Conservation (phyloP, 2,888 invertebrate genomes). For the Pycnomerus fuliginosus region DNA sequence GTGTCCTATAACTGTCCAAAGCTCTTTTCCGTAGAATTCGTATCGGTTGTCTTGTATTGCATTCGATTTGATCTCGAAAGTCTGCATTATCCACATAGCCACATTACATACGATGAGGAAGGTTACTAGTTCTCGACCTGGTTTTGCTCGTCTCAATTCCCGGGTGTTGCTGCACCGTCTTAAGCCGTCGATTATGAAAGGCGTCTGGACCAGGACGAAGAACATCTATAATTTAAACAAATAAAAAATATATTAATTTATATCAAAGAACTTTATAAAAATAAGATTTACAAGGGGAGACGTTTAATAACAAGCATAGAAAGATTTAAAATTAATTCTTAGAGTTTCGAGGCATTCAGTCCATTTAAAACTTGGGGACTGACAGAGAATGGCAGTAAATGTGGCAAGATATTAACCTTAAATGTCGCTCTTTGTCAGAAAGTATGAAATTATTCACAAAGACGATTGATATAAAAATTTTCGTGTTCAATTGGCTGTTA, state of each 20-base stretch:
- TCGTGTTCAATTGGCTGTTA: no score
- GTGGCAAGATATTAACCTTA: no score
- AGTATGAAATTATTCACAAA: no score
- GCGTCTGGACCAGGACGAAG: constrained; percentile 73
- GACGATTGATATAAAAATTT: no score
- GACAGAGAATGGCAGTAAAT: no score
- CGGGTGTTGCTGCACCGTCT: constrained; percentile 71
- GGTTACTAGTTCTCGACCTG: constrained; percentile 73
- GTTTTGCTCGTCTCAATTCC: constrained; percentile 64
- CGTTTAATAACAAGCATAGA: no score
- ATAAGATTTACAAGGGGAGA: no score
- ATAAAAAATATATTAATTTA: constrained; percentile 12
- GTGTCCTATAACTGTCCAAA: constrained; percentile 74
- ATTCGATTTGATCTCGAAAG: constrained; percentile 64
- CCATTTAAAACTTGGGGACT: no score
- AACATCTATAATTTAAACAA: constrained; percentile 55
- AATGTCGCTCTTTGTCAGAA: no score
- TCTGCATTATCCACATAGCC: constrained; percentile 74
- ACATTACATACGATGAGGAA: constrained; percentile 76
- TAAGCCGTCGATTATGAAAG: constrained; percentile 70
- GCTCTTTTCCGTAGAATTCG: constrained; percentile 66
- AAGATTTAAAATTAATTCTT: no score
- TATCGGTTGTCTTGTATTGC: constrained; percentile 60
- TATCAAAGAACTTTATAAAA: no score
- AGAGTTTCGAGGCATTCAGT: no score